Evolutionary conservation across 92 coral and sea anemone species (phyloP), one percentile per base, ranked within the genome.

Genomic region (Siderastrea radians): DNA sequence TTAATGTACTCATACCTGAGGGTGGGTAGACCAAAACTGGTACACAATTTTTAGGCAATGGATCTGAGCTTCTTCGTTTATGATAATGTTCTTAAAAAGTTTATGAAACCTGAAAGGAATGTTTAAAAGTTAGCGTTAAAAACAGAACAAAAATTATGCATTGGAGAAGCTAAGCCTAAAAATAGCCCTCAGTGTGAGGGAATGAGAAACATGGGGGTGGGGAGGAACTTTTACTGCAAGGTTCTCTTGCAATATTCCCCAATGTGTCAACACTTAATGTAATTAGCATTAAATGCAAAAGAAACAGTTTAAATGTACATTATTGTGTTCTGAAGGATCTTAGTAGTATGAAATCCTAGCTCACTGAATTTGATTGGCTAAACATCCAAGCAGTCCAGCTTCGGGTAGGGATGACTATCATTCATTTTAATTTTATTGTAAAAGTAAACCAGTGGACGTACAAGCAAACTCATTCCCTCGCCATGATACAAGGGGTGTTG

Each of bases 1-100:
- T 58, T 44, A 48, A 17, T 46, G 43, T 26, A 26, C 63, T 71
- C 92, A 46, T 49, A 96, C 99, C 98, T 95, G 96, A 14, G 98
- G 96, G 55, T 94, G 92, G 63, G 87, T 86, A 8, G 87, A 88
- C 99, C 99, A 98, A 89, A 95, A 98, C 81, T 96, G 95, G 47
- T 88, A 85, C 68, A 96, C 88, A 16, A 95, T 93, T 68, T 91
- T 93, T 17, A 98, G 91, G 5, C 91, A 92, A 78, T 96, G 98
- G 44, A 93, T 83, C 87, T 96, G 98, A 12, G 94, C 95, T n/a
- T 98, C 94, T 71, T 97, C 99, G 49, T 88, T 94, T 62, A 90
- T 84, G 7, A 95, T 87, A 0, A 97, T 82, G 61, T 90, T 82
- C 81, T 92, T 94, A 68, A 97, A 48, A 26, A 97, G 84, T 68